These are phyloP conservation scores for Anadara kagoshimensis DNA, from an alignment of 1,140 invertebrate species.

Conservation along the genomic window DNA sequence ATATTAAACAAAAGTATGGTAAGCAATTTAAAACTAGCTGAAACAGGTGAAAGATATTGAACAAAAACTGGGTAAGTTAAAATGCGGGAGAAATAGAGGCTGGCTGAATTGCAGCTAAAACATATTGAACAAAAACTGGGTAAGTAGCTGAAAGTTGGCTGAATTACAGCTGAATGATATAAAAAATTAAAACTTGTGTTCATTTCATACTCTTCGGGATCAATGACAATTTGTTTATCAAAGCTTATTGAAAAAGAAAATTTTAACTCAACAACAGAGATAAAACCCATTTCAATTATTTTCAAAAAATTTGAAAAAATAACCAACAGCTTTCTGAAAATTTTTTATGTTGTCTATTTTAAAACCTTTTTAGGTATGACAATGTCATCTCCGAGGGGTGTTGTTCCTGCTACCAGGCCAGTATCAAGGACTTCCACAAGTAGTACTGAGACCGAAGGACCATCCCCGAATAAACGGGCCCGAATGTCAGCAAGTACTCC, in stretches of 20 bases:
- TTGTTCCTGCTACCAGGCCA: slow-evolving; percentile 10
- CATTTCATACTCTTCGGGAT: too few species aligned
- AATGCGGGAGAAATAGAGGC: too few species aligned
- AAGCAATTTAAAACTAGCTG: too few species aligned
- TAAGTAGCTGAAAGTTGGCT: too few species aligned
- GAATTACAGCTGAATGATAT: too few species aligned
- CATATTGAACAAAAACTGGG: too few species aligned
- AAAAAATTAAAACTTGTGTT: too few species aligned
- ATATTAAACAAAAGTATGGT: too few species aligned
- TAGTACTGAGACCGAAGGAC: not conserved
- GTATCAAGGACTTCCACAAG: not conserved
- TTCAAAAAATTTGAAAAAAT: not conserved
- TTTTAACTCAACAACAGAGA: not conserved
- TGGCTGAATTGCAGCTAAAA: too few species aligned
- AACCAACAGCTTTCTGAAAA: not conserved
- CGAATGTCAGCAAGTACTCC: slow-evolving; percentile 7
- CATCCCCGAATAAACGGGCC: slow-evolving; percentile 28
- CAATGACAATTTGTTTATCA: too few species aligned
- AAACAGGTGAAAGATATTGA: too few species aligned
- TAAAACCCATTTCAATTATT: not conserved
- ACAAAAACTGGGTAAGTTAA: too few species aligned
- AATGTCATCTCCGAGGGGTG: slow-evolving; percentile 2
- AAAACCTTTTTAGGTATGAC: slow-evolving; percentile 1
- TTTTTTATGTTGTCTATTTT: not conserved
- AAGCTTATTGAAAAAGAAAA: not conserved